Conservation (phyloP, 2,797 vertebrate genomes). For the Melopsittacus undulatus region DNA sequence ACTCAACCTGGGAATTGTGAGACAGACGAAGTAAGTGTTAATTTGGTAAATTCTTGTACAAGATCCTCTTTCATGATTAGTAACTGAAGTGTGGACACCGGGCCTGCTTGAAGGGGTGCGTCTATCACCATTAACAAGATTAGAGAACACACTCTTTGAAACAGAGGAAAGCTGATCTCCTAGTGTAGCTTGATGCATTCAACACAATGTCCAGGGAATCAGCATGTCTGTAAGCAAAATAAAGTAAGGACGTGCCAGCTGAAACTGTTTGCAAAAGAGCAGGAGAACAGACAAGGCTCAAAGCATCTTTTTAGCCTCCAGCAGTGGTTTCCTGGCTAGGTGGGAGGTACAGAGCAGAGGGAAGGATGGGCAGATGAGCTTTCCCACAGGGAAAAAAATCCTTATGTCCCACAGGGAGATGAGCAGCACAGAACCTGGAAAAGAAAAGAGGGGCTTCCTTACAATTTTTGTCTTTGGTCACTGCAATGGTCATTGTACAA, state of each 20-base stretch:
- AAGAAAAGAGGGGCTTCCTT: neutral
- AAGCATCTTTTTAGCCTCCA: neutral
- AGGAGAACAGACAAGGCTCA: neutral
- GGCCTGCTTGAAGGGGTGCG: neutral
- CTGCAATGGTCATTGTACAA: neutral
- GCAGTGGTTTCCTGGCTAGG: neutral
- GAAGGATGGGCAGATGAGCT: neutral
- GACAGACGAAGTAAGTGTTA: slow-evolving; percentile 52
- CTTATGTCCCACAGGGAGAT: fast-evolving
- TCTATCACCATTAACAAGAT: slow-evolving; percentile 65
- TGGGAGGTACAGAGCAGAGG: neutral
- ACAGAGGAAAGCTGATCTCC: slow-evolving; percentile 51
- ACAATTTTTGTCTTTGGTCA: neutral
- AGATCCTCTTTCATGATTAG: slow-evolving; percentile 53
- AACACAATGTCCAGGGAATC: slow-evolving; percentile 46
- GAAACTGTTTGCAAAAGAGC: neutral
- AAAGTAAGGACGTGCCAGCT: neutral
- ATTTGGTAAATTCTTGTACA: slow-evolving; percentile 58
- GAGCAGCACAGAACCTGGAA: neutral
- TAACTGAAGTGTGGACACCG: slow-evolving; percentile 13
- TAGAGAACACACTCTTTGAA: slow-evolving; percentile 34
- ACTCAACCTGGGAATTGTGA: neutral
- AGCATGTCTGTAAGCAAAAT: slow-evolving; percentile 27
- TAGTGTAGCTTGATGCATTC: slow-evolving; percentile 49
- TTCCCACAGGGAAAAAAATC: neutral